These are phyloP conservation scores for Parnassius orleans DNA, from an alignment of 2,888 invertebrate genomes.

Conservation along the genomic window DNA sequence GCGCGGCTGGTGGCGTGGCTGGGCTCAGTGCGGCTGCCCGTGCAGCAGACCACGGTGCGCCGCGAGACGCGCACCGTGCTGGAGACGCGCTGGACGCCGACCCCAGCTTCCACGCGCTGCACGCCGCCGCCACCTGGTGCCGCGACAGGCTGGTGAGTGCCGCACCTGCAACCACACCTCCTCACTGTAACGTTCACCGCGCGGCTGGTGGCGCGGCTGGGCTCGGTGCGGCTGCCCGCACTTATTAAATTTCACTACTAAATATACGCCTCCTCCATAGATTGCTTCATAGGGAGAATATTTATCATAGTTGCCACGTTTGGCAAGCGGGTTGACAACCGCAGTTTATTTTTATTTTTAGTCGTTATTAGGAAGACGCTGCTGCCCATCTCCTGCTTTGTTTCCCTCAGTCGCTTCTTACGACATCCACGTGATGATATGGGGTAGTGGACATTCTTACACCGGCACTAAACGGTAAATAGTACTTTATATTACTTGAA, in stretches of 20 bases:
- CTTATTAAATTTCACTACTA: conserved; percentile 66
- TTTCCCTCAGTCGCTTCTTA: too few relatives aligned
- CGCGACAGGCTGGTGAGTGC: conserved; percentile 89
- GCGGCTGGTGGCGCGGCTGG: conserved; percentile 90
- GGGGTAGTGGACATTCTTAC: too few relatives aligned
- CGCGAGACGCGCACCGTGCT: conserved; percentile 92
- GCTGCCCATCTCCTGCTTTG: too few relatives aligned
- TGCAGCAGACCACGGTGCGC: conserved; percentile 94
- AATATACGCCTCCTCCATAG: too few relatives aligned
- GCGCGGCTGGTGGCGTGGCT: conserved; percentile 93
- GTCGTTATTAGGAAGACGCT: too few relatives aligned
- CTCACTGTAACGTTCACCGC: conserved; percentile 85
- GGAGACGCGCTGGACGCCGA: conserved; percentile 96
- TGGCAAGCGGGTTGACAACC: too few relatives aligned
- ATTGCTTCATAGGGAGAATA: too few relatives aligned
- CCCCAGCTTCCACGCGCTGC: conserved; percentile 94
- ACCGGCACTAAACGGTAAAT: too few relatives aligned
- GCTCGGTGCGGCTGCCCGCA: conserved; percentile 94
- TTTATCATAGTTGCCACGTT: too few relatives aligned
- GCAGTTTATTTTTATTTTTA: too few relatives aligned
- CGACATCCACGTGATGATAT: too few relatives aligned
- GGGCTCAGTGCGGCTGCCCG: conserved; percentile 90
- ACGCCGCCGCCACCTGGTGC: conserved; percentile 98
- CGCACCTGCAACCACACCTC: not conserved
- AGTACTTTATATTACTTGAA: too few relatives aligned